A percentile compares a stretch with the other conserved stretches of the same genome.
Conservation (phyloP, 2,113 vertebrate species). For the Turnix velox region DNA sequence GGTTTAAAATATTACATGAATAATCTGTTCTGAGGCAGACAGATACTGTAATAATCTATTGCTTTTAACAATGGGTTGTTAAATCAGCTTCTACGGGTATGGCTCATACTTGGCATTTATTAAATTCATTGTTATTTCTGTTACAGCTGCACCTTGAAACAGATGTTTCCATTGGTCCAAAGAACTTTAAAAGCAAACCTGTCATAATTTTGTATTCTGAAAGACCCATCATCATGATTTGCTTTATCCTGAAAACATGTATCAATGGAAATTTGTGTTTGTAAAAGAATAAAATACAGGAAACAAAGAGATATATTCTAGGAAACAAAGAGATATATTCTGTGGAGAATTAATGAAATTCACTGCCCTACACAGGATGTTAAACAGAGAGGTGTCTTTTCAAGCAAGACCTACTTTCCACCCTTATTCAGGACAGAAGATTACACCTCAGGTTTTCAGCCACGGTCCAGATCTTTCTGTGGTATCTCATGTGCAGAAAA, state of each 20-base stretch:
- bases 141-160: background rate
- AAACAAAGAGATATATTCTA: background rate
- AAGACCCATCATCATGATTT: background rate
- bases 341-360: background rate
- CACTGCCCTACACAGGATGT: background rate
- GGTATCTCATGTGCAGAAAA: background rate
- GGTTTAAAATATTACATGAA: background rate
- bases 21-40: background rate
- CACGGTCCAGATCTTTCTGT: background rate
- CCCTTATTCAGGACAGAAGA: background rate
- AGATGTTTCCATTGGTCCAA: rapidly evolving
- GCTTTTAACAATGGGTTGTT: background rate
- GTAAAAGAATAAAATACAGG: background rate
- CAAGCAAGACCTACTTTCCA: background rate
- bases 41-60: background rate
- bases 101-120: background rate
- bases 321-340: background rate
- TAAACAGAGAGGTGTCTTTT: background rate
- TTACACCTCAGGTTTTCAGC: background rate
- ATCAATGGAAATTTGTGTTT: background rate
- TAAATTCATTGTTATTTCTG: background rate
- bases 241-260: background rate
- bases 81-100: background rate
- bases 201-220: background rate
- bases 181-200: background rate